Base-by-base conservation (phyloP, 2,797 vertebrate genomes). In the Macroramphosus scolopax region DNA sequence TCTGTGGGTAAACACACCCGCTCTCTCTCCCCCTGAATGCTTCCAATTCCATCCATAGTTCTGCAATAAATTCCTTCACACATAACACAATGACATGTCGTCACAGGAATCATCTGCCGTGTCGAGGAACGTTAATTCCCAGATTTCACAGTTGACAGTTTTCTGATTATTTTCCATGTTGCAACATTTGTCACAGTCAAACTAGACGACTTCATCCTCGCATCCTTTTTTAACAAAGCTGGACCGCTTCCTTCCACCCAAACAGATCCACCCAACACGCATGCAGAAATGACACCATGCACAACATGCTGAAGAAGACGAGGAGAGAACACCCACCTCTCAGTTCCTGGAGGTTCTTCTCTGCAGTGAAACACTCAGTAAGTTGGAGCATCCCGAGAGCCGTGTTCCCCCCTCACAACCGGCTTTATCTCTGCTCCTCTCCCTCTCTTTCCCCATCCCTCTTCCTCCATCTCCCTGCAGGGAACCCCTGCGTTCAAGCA, bases 1-100 rank as follows among this genome's bases (percentile, higher is more conserved):
- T 89, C 88, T 89, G 88, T 80, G 59, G 68, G 53, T 64, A 72
- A 71, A 73, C 52, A 72, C 34, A 39, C 52, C 49, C 46, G 18
- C 66, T 31, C 40, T 11, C 20, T 30, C 42, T 59, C 45, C 20
- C 44, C 43, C 18, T 33, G 13, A n/a, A n/a, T n/a, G n/a, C n/a
- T n/a, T 59, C 58, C 61, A 55, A 51, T 51, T 44, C 12, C 51
- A 60, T 57, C 35, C 37, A 16, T 15, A 9, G 29, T 14, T 32
- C 29, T 50, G 35, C 17, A 25, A 33, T 15, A 6, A 59, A 72
- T 78, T 74, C 57, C 51, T 64, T 57, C 5, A 58, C 59, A 69
- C 29, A 7, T 41, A 15, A 26, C 11, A 8, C 2, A 13, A 2
- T 31, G 7, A 34, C 47, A 25, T n/a, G n/a, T n/a, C n/a, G n/a